phyloP scores from a whole-genome alignment of 2,888 invertebrate species.

The Drosophila quinaria region DNA sequence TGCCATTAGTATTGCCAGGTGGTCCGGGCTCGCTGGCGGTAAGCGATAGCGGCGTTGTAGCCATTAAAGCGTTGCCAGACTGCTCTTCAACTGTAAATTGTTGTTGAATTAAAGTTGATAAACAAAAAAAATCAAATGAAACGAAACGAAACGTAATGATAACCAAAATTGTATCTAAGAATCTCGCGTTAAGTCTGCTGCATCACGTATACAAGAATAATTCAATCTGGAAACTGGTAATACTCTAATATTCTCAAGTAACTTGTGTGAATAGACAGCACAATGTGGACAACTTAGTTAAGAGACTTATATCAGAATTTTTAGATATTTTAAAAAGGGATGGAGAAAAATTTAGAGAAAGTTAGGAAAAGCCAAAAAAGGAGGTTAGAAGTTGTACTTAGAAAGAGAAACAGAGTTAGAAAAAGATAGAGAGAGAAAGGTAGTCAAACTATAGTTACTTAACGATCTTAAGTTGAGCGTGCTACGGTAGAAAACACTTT shows the following conservation, averaged over 20 bases:
- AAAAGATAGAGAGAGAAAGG: conserved; percentile 35
- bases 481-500: conserved; percentile 63
- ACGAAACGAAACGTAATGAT: background rate
- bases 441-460: conserved; percentile 36
- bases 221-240: background rate
- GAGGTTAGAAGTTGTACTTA: conserved; percentile 5
- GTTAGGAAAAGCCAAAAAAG: background rate
- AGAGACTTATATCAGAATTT: background rate
- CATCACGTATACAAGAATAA: conserved; percentile 21
- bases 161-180: conserved; percentile 16
- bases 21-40: conserved; percentile 80
- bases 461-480: conserved; percentile 51
- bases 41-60: conserved; percentile 80
- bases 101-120: conserved; percentile 28
- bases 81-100: conserved; percentile 85
- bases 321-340: background rate
- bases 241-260: background rate
- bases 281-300: conserved; percentile 1
- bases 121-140: conserved; percentile 1
- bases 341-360: conserved; percentile 1
- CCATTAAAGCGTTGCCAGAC: conserved; percentile 70
- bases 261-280: conserved; percentile 15
- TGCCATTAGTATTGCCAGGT: conserved; percentile 70
- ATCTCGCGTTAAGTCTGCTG: conserved; percentile 29
- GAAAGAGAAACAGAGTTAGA: conserved; percentile 8